Conservation (phyloP, 2,888 invertebrate species). For the Zaprionus lineosus region DNA sequence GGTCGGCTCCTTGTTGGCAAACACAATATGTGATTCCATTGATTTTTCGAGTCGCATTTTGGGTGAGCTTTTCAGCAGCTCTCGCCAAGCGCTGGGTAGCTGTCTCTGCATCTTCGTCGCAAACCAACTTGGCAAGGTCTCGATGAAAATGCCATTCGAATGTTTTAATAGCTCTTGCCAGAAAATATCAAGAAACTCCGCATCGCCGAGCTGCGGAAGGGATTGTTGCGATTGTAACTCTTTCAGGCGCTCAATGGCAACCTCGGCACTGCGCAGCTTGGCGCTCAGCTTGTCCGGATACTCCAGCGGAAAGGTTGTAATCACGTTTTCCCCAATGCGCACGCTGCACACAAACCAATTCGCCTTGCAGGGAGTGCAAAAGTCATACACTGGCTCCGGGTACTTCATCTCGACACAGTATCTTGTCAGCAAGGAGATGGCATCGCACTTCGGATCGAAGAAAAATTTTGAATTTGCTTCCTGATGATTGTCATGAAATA, state of each 20-base stretch:
- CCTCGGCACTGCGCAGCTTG: constrained; percentile 70
- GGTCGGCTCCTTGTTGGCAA: constrained; percentile 71
- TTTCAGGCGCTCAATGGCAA: constrained; percentile 77
- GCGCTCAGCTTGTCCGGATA: constrained; percentile 71
- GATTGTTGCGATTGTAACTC: constrained; percentile 56
- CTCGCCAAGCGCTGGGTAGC: constrained; percentile 88
- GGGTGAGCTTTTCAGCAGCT: constrained; percentile 83
- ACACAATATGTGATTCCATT: constrained; percentile 71
- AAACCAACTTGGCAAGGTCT: constrained; percentile 85
- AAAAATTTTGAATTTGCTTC: constrained; percentile 10
- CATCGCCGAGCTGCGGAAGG: constrained; percentile 69
- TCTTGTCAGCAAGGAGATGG: constrained; percentile 64
- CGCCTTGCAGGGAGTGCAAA: constrained; percentile 54
- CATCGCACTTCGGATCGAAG: constrained; percentile 69
- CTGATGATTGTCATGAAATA: constrained; percentile 1
- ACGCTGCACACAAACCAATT: constrained; percentile 74
- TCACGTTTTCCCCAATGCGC: constrained; percentile 69
- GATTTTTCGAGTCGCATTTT: constrained; percentile 83
- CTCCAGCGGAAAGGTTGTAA: constrained; percentile 80
- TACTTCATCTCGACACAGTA: constrained; percentile 76
- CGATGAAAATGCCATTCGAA: constrained; percentile 86
- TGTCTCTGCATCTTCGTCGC: constrained; percentile 86
- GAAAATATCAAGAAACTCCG: constrained; percentile 76
- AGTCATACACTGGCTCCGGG: constrained; percentile 76
- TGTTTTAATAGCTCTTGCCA: constrained; percentile 76